Conservation (phyloP, 2,113 vertebrate genomes). For the Leiothrix lutea region DNA sequence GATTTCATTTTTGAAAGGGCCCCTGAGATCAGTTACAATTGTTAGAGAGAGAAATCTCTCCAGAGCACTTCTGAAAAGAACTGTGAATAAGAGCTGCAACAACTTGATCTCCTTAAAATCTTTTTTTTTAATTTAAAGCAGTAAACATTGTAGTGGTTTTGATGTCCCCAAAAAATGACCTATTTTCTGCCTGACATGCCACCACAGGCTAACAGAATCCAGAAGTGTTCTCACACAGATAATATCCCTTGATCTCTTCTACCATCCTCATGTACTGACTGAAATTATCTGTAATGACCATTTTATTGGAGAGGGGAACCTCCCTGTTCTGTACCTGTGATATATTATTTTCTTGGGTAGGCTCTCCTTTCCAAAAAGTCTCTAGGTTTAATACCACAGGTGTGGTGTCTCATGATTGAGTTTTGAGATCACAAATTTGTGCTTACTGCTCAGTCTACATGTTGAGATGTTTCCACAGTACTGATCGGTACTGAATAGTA, state of each 20-base stretch:
- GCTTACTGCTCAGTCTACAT: neutral
- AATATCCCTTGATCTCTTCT: neutral
- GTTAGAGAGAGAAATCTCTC: neutral
- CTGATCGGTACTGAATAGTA: neutral
- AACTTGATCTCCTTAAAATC: neutral
- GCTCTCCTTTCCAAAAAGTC: neutral
- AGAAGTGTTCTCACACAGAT: neutral
- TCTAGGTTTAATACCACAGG: neutral
- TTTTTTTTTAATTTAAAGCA: neutral
- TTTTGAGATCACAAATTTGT: neutral
- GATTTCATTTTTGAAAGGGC: neutral
- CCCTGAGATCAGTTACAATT: neutral
- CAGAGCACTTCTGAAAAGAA: neutral
- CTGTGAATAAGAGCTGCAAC: neutral
- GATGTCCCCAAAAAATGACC: neutral
- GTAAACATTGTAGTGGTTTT: neutral
- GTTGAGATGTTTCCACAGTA: neutral
- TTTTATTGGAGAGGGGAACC: neutral
- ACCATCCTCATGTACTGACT: neutral
- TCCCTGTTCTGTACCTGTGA: neutral
- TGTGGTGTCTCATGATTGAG: neutral
- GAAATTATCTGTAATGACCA: neutral
- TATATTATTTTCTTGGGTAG: neutral
- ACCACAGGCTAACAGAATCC: neutral
- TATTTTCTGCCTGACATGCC: neutral